phyloP scores from a whole-genome alignment of 1,140 invertebrate genomes.

The Helicoverpa zea region DNA sequence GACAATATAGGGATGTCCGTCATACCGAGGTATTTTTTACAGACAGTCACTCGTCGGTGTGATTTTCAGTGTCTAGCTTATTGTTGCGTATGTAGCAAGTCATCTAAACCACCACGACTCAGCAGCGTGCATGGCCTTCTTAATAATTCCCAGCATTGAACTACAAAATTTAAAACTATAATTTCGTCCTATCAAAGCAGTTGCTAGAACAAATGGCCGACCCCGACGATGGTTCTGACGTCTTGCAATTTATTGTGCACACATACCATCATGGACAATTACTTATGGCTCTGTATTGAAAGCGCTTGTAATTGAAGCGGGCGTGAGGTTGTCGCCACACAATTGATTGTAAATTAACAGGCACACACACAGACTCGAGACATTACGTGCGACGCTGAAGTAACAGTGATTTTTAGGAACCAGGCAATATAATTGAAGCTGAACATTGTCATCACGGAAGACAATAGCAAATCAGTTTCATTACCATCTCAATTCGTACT shows the following conservation, averaged over 20 bases:
- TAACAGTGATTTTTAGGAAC: slow-evolving; percentile 1
- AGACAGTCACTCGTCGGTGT: too few species aligned
- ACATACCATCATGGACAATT: slow-evolving; percentile 29
- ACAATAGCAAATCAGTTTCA: too few species aligned
- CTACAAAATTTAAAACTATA: background rate
- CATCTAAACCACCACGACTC: too few species aligned
- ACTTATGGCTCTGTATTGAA: slow-evolving; percentile 30
- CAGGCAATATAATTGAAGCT: background rate
- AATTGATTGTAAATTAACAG: slow-evolving; percentile 55
- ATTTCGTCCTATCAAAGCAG: background rate
- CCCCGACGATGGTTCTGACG: slow-evolving; percentile 14
- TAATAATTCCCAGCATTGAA: background rate
- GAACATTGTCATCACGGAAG: too few species aligned
- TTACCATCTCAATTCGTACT: too few species aligned
- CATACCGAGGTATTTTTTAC: background rate
- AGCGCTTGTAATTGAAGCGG: slow-evolving; percentile 47
- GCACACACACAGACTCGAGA: background rate
- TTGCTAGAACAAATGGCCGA: slow-evolving; percentile 4
- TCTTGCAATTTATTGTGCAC: slow-evolving; percentile 24
- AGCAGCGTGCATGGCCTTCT: background rate
- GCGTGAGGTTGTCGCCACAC: slow-evolving; percentile 51
- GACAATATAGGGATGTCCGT: background rate
- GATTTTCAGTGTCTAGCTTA: too few species aligned
- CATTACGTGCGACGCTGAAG: slow-evolving; percentile 4
- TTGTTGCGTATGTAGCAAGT: too few species aligned